Base-by-base conservation (phyloP, 1,140 invertebrate species). In the Drosophila kepulauana region DNA sequence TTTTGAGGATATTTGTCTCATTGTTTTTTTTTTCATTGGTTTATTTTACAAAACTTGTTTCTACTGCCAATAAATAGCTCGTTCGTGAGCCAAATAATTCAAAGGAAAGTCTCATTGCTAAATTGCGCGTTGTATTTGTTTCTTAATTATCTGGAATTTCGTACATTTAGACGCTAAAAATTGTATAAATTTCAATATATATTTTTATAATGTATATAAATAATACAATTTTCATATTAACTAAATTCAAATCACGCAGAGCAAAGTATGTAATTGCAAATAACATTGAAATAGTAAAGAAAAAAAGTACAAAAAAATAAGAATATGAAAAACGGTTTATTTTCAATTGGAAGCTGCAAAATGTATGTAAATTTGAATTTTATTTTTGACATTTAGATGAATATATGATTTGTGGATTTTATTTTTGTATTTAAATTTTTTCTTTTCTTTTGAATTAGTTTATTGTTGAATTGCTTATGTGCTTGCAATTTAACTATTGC, bases 31-130 rank as follows among this genome's bases (percentile, higher is more conserved):
- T 64, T 73, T 81, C 68, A 67, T 63, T 81, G 46, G 64, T 80
- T 81, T 81, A 81, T 81, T 81, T 81, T 81, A 81, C 67, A 81
- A 81, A 81, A 81, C 63, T 7, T 75, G 71, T 58, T 61, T 72
- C 64, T 62, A 70, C 61, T 75, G 59, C 72, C 72, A 75, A 64
- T 70, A 75, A 75, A 68, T 61, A 61, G 38, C 62, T 63, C 68
- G 75, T 56, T 38, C 65, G 46, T 48, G 62, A 43, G 30, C 52
- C 65, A 84, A 76, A 84, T 75, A 62, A 82, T 75, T 84, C 71
- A 78, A 79, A 82, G 64, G 35, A 81, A 82, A 82, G 80, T 82
- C 80, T 82, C 80, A 72, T 82, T 76, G 82, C 81, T 79, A 86
- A 85, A 85, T 85, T 85, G 81, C 81, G 82, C 81, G 78, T 81